Base-by-base conservation (phyloP, 1,140 invertebrate species). In the Sesamia nonagrioides region DNA sequence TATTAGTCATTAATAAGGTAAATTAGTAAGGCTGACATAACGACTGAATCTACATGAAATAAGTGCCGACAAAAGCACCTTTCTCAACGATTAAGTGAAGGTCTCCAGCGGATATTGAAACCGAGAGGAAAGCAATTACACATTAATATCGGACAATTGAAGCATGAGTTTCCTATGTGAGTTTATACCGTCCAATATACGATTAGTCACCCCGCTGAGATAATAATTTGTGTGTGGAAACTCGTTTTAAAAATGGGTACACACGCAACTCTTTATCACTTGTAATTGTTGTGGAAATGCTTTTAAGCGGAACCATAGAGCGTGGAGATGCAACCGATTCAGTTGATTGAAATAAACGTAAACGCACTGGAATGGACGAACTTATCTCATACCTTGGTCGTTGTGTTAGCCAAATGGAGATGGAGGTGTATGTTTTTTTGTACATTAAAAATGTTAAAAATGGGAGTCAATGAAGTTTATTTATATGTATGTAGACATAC, bases 401-500 rank as follows among this genome's bases (percentile, higher is more conserved):
- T 81, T 86, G 82, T 85, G 83, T 86, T 86, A 82, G 84, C 80
- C 83, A 52, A 48, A 80, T 35, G 77, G 76, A 75, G 33, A 75
- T 79, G 80, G 77, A 83, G 80, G 80, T 85, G 82, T 87, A 86
- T 86, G 86, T 90, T 75, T 61, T 86, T 84, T 85, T 91, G 89
- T 91, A 91, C 85, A 92, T 91, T 91, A 81, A 85, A 87, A 77
- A 74, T 84, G 82, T 85, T 87, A 87, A 84, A 72, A 86, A 89
- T 82, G 91, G 91, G 89, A 93, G 93, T 92, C 92, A 92, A 92
- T 91, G 89, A 90, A 87, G 89, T 91, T 90, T 93, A 92, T 89
- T 90, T 91, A 90, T 92, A 91, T 92, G 84, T 91, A 90, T 91
- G 83, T 93, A 93, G 87, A 91, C 90, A 90, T 91, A 77, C 74